phyloP scores from a whole-genome alignment of 64 coral and sea anemone genomes.

The Montipora sp. region DNA sequence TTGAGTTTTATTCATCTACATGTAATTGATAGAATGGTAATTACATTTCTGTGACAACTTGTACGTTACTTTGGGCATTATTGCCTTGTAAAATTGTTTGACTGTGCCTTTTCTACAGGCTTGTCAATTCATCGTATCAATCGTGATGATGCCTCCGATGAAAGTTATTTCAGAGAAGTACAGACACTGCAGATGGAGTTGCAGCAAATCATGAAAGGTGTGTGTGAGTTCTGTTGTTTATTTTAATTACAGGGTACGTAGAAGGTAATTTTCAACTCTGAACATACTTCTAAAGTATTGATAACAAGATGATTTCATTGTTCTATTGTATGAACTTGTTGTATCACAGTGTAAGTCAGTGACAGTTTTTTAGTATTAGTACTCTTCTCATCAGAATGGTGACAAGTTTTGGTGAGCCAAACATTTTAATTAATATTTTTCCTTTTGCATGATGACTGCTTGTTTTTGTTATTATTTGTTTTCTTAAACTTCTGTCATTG shows the following conservation, averaged over 20 bases:
- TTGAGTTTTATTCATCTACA: no score
- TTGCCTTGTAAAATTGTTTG: no score
- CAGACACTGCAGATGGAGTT: constrained; percentile 94
- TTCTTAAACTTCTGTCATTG: constrained; percentile 9
- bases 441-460: background rate
- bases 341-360: no score
- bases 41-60: background rate
- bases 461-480: background rate
- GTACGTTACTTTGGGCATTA: no score
- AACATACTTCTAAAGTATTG: no score
- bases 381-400: background rate
- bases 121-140: constrained; percentile 93
- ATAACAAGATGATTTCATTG: no score
- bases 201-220: constrained; percentile 99
- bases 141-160: constrained; percentile 76
- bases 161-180: constrained; percentile 84
- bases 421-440: background rate
- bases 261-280: no score
- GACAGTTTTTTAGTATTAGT: no score
- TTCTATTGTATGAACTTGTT: no score
- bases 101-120: constrained; percentile 38
- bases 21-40: no score
- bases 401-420: background rate
- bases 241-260: no score
- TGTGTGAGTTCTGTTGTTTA: no score